A percentile compares a stretch with the other conserved stretches of the same genome.
These are phyloP conservation scores for Mythimna vitellina DNA, from an alignment of 2,888 invertebrate genomes.

Conservation along the genomic window DNA sequence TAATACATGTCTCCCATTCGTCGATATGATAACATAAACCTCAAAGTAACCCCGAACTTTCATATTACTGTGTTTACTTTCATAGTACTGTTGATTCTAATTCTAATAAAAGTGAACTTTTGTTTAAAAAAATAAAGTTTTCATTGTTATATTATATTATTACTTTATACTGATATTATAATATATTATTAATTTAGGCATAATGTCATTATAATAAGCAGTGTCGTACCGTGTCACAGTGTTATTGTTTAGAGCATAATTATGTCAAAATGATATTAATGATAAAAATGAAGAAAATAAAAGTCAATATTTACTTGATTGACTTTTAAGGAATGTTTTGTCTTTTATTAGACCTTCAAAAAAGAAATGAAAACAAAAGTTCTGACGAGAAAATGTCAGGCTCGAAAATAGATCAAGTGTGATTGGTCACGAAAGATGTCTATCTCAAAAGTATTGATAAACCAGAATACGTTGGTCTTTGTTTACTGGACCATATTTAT, in stretches of 20 bases:
- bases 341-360: neutral
- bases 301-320: neutral
- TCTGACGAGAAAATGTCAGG: slow-evolving; percentile 9
- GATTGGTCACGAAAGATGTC: neutral
- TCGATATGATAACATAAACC: too few species aligned
- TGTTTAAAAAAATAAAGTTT: too few species aligned
- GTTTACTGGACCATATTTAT: slow-evolving; percentile 42
- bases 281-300: neutral
- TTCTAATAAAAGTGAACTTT: too few species aligned
- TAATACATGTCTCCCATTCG: neutral
- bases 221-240: too few species aligned
- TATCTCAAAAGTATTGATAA: neutral
- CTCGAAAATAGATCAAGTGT: slow-evolving; percentile 31
- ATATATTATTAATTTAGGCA: too few species aligned
- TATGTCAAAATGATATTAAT: too few species aligned
- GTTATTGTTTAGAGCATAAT: too few species aligned
- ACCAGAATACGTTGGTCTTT: slow-evolving; percentile 38
- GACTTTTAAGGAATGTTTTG: neutral
- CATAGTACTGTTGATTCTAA: neutral
- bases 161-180: too few species aligned
- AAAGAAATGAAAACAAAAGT: slow-evolving; percentile 17
- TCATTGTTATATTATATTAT: too few species aligned
- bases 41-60: too few species aligned
- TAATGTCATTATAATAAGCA: too few species aligned
- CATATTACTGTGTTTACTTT: neutral